Conservation (phyloP, 2,888 invertebrate genomes). For the Thysanoteuthis rhombus region DNA sequence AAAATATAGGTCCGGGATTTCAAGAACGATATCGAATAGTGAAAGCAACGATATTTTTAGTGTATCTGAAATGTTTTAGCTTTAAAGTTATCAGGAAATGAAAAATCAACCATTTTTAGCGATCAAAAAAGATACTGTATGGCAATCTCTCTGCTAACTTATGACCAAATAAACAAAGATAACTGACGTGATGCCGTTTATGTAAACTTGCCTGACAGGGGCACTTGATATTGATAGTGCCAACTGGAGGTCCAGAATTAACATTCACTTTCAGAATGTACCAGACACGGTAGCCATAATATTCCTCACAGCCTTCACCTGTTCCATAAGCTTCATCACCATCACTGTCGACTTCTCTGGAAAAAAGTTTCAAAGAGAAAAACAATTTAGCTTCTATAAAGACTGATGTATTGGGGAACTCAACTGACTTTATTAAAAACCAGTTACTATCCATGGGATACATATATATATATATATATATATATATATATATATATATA, state of each 20-base stretch:
- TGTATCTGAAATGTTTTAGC: no score
- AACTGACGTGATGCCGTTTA: not conserved
- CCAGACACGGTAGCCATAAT: slow-evolving; percentile 65
- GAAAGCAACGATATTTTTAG: no score
- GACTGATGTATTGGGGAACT: not conserved
- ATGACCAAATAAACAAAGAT: not conserved
- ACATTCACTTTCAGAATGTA: slow-evolving; percentile 64
- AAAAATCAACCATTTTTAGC: no score
- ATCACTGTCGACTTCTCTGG: slow-evolving; percentile 67
- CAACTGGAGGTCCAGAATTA: slow-evolving; percentile 62
- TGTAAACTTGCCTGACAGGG: slow-evolving; percentile 60
- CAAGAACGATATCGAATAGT: no score
- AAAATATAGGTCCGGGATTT: no score
- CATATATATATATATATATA: no score
- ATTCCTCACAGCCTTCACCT: slow-evolving; percentile 50
- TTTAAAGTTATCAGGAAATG: no score
- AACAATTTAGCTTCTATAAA: not conserved
- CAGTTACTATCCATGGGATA: no score
- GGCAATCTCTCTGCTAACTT: no score
- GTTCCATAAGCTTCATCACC: slow-evolving; percentile 63
- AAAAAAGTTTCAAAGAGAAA: slow-evolving; percentile 16
- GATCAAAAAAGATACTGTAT: no score
- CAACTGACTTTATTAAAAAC: not conserved
- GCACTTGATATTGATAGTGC: slow-evolving; percentile 60
- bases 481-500: no score